Evolutionary conservation across 2,113 vertebrate species (phyloP).

Genomic region (Puntigrus tetrazona): DNA sequence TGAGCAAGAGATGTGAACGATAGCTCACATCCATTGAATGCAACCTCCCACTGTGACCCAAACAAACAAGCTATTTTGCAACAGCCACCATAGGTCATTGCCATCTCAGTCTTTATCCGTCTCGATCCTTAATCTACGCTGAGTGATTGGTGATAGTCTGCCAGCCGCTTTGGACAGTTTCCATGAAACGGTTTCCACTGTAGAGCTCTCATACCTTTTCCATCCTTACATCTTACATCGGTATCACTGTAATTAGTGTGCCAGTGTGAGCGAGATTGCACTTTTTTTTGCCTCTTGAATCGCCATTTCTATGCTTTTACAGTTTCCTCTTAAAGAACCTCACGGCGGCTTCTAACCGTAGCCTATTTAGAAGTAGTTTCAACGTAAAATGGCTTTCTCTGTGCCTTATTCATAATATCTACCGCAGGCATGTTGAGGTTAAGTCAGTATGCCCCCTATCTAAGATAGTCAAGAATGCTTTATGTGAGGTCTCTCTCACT

Average conservation of each 20-base stretch:
- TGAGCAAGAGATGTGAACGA: background rate
- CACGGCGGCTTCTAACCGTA: background rate
- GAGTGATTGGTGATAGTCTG: background rate
- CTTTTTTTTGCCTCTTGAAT: background rate
- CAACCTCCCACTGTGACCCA: constrained; percentile 5
- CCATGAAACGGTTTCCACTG: background rate
- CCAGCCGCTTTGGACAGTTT: background rate
- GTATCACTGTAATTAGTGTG: background rate
- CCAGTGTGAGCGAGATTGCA: background rate
- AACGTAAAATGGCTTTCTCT: background rate
- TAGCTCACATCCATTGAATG: background rate
- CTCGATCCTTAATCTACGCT: constrained; percentile 7
- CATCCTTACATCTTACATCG: background rate
- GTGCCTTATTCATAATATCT: constrained; percentile 31
- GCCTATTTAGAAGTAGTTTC: background rate
- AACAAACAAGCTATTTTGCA: constrained; percentile 8
- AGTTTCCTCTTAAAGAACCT: background rate
- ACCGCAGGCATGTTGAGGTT: constrained; percentile 1
- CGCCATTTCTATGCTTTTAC: background rate
- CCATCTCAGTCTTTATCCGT: background rate
- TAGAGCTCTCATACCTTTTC: background rate
- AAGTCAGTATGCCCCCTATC: constrained; percentile 45
- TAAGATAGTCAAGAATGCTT: constrained; percentile 54
- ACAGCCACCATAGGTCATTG: constrained; percentile 9
- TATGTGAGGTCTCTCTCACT: constrained; percentile 37